Conservation (phyloP, 2,797 vertebrate genomes). For the Hyperoplus lanceolatus region DNA sequence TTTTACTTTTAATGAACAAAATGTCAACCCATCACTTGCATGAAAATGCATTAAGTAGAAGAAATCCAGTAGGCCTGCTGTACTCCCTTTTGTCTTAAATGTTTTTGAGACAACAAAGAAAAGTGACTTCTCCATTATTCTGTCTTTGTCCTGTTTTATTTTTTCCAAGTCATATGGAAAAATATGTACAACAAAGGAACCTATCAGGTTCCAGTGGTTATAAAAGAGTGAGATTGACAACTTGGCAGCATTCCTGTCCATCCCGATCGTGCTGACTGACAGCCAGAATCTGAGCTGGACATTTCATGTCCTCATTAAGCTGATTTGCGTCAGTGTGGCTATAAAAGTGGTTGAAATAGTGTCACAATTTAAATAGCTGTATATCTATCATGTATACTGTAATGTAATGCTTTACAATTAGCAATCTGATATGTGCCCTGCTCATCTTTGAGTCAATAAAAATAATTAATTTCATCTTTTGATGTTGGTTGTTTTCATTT, state of each 20-base stretch:
- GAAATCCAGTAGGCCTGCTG: not conserved
- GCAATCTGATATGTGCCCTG: constrained; percentile 6
- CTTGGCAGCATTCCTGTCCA: constrained; percentile 60
- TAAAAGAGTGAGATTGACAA: constrained; percentile 41
- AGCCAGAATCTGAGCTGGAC: constrained; percentile 63
- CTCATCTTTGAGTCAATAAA: not conserved
- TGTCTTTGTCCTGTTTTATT: not conserved
- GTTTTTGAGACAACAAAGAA: constrained; percentile 5
- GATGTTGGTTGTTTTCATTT: constrained; percentile 7
- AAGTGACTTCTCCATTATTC: not conserved
- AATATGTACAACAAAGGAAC: constrained; percentile 4
- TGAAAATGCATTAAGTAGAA: not conserved
- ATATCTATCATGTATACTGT: constrained; percentile 18
- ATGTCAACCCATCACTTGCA: not conserved
- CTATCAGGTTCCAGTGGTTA: constrained; percentile 29
- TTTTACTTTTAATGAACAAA: not conserved
- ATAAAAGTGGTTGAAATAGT: constrained; percentile 38
- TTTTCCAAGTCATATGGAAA: not conserved
- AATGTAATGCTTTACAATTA: constrained; percentile 5
- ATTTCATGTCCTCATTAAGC: constrained; percentile 64
- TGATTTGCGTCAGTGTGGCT: constrained; percentile 56
- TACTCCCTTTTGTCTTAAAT: not conserved
- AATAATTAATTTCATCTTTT: not conserved
- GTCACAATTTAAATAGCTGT: constrained; percentile 15
- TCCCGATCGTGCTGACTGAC: constrained; percentile 56